These are phyloP conservation scores for Oligia latruncula DNA, from an alignment of 2,888 invertebrate species.

Conservation along the genomic window DNA sequence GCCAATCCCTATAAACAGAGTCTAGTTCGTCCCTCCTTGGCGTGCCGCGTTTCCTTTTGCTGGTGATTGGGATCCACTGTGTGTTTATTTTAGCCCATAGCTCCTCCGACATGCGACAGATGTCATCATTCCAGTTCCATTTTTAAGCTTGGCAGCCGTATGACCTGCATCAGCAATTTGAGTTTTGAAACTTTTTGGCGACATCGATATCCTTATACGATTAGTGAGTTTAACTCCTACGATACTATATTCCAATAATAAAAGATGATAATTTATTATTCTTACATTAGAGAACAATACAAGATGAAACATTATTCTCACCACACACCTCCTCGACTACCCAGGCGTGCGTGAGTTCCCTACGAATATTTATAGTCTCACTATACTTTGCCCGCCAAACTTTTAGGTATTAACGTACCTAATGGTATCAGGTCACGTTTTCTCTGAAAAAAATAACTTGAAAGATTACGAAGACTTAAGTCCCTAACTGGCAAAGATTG, in stretches of 20 bases:
- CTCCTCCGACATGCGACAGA: background rate
- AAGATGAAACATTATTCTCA: background rate
- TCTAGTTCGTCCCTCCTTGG: background rate
- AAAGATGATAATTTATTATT: background rate
- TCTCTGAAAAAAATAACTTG: conserved; percentile 57
- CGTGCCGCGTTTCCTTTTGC: background rate
- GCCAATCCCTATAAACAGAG: background rate
- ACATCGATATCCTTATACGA: background rate
- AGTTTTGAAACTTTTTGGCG: background rate
- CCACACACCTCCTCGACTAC: conserved; percentile 42
- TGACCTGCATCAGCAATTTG: background rate
- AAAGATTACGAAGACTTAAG: conserved; percentile 50
- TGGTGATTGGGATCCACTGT: no score
- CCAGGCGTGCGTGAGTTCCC: conserved; percentile 59
- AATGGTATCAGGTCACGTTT: conserved; percentile 62
- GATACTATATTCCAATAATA: background rate
- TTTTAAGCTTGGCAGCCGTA: background rate
- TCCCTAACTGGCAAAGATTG: conserved; percentile 45
- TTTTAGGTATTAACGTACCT: conserved; percentile 64
- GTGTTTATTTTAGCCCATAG: background rate
- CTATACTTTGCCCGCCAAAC: conserved; percentile 50
- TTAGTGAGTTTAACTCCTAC: background rate
- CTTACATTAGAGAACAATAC: background rate
- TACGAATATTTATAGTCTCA: conserved; percentile 63
- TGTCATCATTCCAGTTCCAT: background rate